Base-by-base conservation (phyloP, 2,888 invertebrate species). In the Thymelicus acteon region DNA sequence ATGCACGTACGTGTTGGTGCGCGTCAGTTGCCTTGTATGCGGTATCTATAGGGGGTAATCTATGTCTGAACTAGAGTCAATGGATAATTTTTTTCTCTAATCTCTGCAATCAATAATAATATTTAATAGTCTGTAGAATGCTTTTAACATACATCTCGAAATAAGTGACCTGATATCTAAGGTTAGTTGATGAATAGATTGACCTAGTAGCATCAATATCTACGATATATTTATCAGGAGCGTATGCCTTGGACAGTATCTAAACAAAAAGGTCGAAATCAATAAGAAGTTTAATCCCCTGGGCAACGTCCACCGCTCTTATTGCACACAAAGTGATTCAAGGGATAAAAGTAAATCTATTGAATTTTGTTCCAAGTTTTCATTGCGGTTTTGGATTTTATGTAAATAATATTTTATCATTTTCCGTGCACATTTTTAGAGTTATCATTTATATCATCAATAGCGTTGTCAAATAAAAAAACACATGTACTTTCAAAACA, bases 211-310 rank as follows among this genome's bases (percentile, higher is more conserved):
- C 0, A 48, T 13, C 57, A 58, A 31, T 37, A 44, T 62, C 12
- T n/a, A n/a, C n/a, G n/a, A 24, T 39, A 13, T 47, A 47, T 15
- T 7, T 8, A 31, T 10, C 6, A 12, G 7, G 44, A 52, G 67
- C 71, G 70, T 66, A 31, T 72, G 0, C 70, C 81, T 84, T 80
- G 76, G 63, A 71, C 77, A 73, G 52, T 37, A 65, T 62, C 60
- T 71, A 77, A 85, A 86, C 86, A 90, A 91, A 92, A 93, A 91
- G 92, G 94, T 89, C 88, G 90, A 89, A 87, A 94, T 94, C 94
- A 94, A 94, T 94, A 94, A 93, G 92, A 86, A 92, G 87, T 92
- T 92, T 91, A 93, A 92, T 93, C 94, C 93, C 94, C 79, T 80
- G 91, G 92, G 94, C 82, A 84, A 81, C 80, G 84, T 84, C 89